A percentile compares a stretch with the other conserved stretches of the same genome.
Evolutionary conservation across 2,113 vertebrate genomes (phyloP).

Genomic region (Collichthys lucidus): DNA sequence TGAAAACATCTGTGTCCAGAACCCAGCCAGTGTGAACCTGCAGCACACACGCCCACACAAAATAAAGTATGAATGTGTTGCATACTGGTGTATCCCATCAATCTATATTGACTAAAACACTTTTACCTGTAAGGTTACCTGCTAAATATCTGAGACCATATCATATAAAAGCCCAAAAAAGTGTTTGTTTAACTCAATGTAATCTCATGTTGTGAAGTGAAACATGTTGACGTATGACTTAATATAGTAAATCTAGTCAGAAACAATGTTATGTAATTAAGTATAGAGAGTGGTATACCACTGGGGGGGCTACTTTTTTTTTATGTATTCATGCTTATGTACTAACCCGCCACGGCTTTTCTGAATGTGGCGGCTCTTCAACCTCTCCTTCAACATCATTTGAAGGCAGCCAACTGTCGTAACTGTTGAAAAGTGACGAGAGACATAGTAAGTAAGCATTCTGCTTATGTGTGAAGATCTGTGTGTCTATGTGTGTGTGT

Average conservation of each 20-base stretch:
- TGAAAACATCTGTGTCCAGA: slow-evolving; percentile 92
- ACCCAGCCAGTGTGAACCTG: slow-evolving; percentile 95
- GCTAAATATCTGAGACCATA: background rate
- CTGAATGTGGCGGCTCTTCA: slow-evolving; percentile 90
- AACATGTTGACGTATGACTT: background rate
- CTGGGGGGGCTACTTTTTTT: background rate
- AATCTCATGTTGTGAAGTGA: background rate
- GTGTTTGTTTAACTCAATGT: no score
- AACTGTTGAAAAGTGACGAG: slow-evolving; percentile 80
- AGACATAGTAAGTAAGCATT: background rate
- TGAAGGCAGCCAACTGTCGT: slow-evolving; percentile 92
- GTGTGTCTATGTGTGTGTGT: background rate
- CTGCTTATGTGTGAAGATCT: background rate
- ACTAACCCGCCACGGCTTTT: slow-evolving; percentile 93
- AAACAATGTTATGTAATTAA: background rate
- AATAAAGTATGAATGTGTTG: background rate
- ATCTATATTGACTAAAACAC: background rate
- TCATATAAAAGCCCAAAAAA: slow-evolving; percentile 6
- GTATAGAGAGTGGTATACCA: background rate
- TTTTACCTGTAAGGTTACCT: background rate
- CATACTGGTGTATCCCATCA: background rate
- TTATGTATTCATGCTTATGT: background rate
- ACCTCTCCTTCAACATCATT: slow-evolving; percentile 91
- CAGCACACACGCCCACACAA: background rate
- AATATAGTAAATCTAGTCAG: background rate